Conservation (phyloP, 2,113 vertebrate species). For the Brachyhypopomus occidentalis region DNA sequence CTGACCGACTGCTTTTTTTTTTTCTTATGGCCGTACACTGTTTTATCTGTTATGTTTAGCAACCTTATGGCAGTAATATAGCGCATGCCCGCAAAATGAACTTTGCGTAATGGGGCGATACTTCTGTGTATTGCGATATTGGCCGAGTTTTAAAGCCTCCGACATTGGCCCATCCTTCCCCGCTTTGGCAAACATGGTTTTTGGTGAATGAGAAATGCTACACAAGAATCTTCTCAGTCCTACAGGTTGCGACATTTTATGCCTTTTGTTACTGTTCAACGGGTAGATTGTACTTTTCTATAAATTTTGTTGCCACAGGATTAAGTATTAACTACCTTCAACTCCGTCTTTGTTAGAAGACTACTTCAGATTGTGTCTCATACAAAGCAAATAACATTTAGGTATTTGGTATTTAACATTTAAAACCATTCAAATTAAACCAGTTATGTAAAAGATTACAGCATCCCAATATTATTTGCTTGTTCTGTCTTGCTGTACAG, state of each 20-base stretch:
- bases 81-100: not conserved
- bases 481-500: too few species aligned
- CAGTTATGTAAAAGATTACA: too few species aligned
- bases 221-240: not conserved
- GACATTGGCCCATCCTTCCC: not conserved
- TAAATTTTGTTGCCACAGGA: slow-evolving; percentile 9
- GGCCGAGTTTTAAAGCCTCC: not conserved
- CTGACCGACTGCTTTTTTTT: not conserved
- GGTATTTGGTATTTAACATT: too few species aligned
- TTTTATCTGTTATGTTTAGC: slow-evolving; percentile 2
- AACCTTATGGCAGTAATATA: not conserved
- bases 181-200: not conserved
- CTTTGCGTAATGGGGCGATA: slow-evolving; percentile 1
- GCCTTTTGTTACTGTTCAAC: slow-evolving; percentile 29
- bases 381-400: slow-evolving; percentile 9
- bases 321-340: slow-evolving; percentile 58
- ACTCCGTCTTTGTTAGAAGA: not conserved
- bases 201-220: not conserved
- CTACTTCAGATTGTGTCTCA: too few species aligned
- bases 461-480: too few species aligned
- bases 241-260: slow-evolving; percentile 8
- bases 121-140: slow-evolving; percentile 4
- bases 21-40: not conserved
- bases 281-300: not conserved
- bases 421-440: too few species aligned